These are phyloP conservation scores for Cryptophagus acutangulus DNA, from an alignment of 2,888 invertebrate genomes.

Conservation along the genomic window DNA sequence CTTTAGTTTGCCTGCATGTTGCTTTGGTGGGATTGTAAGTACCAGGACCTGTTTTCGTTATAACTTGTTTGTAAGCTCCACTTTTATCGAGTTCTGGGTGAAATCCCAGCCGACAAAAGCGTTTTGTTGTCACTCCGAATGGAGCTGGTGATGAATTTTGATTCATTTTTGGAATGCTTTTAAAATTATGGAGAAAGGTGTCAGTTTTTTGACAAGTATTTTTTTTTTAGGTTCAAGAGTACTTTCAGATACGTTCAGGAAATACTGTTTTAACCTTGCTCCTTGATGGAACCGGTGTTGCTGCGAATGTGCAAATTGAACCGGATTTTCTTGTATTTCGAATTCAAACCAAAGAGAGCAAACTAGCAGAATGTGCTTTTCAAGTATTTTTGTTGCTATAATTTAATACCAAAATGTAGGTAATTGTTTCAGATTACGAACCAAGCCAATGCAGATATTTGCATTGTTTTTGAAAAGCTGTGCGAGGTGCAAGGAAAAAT, in stretches of 20 bases:
- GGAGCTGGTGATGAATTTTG: constrained; percentile 20
- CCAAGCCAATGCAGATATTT: constrained; percentile 16
- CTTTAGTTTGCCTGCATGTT: constrained; percentile 2
- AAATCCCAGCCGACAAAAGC: constrained; percentile 28
- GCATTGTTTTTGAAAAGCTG: constrained; percentile 22
- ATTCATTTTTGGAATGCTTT: constrained; percentile 10
- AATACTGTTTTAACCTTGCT: constrained; percentile 24
- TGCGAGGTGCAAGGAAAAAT: constrained; percentile 25
- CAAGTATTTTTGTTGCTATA: constrained; percentile 19
- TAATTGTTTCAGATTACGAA: constrained; percentile 21
- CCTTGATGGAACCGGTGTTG: constrained; percentile 23
- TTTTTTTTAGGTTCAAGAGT: constrained; percentile 24
- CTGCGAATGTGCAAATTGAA: constrained; percentile 18
- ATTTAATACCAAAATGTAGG: background rate
- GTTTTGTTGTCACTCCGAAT: constrained; percentile 29
- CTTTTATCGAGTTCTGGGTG: constrained; percentile 28
- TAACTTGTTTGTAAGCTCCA: constrained; percentile 27
- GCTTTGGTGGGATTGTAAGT: constrained; percentile 21
- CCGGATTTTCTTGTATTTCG: constrained; percentile 25
- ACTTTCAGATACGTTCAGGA: constrained; percentile 25
- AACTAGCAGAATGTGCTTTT: constrained; percentile 19
- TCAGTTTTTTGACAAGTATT: constrained; percentile 1
- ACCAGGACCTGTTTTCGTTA: constrained; percentile 27
- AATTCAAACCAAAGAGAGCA: constrained; percentile 18
- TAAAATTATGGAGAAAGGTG: constrained; percentile 9